Conservation (phyloP, 2,888 invertebrate genomes). For the Apomyelois bistriatella region DNA sequence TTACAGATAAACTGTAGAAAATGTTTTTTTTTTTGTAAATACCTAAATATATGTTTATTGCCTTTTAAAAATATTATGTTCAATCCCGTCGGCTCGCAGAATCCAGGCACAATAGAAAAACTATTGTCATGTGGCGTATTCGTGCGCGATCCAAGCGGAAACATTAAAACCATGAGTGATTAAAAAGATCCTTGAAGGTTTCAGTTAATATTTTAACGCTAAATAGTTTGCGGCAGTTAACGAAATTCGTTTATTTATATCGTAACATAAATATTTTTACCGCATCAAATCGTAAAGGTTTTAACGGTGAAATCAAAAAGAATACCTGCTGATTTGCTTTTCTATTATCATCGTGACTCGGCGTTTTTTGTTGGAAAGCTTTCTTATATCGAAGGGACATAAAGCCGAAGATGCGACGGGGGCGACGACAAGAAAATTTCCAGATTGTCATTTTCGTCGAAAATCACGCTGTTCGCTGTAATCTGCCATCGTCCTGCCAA, state of each 20-base stretch:
- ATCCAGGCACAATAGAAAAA: no score
- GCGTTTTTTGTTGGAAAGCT: slow-evolving; percentile 5
- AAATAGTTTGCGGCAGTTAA: no score
- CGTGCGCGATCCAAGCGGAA: no score
- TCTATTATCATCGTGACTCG: slow-evolving; percentile 15
- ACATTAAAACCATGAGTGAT: no score
- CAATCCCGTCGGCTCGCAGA: no score
- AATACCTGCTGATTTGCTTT: slow-evolving; percentile 10
- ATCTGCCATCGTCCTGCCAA: slow-evolving; percentile 28
- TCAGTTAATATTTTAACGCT: no score
- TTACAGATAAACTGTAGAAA: no score
- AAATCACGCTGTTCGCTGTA: slow-evolving; percentile 31
- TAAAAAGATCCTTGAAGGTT: no score
- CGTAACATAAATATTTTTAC: not conserved
- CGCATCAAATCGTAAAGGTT: not conserved
- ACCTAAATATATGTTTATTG: no score
- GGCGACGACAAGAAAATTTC: slow-evolving; percentile 17
- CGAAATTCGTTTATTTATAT: not conserved
- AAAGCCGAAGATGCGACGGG: not conserved
- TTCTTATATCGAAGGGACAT: slow-evolving; percentile 5
- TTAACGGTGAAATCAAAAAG: slow-evolving; percentile 15
- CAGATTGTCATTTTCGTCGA: slow-evolving; percentile 32
- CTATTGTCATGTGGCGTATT: no score
- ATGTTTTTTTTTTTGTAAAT: no score
- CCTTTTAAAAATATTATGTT: no score